These are phyloP conservation scores for Paratilapia polleni DNA, from an alignment of 2,113 vertebrate species.

Conservation along the genomic window DNA sequence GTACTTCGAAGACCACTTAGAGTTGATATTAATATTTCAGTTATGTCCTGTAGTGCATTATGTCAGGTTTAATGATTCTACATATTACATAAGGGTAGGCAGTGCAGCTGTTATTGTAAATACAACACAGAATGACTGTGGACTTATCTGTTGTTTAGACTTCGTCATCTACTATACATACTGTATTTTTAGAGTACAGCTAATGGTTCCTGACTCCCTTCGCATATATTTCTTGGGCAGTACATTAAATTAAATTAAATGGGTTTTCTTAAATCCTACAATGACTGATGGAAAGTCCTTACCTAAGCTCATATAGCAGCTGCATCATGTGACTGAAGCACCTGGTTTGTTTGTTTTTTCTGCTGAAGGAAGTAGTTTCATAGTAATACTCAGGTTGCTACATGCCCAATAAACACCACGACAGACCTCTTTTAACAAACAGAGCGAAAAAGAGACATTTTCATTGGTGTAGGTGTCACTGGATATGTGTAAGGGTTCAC, in stretches of 20 bases:
- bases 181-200: background rate
- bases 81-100: background rate
- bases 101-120: background rate
- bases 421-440: background rate
- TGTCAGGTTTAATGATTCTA: slow-evolving; percentile 2
- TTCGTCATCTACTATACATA: background rate
- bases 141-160: background rate
- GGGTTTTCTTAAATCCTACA: background rate
- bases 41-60: background rate
- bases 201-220: background rate
- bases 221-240: background rate
- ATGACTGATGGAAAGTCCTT: background rate
- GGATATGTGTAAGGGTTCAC: slow-evolving; percentile 41
- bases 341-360: background rate
- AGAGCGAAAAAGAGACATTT: background rate
- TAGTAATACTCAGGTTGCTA: background rate
- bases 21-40: background rate
- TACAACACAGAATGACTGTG: too few species aligned
- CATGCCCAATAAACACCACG: background rate
- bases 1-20: slow-evolving; percentile 5
- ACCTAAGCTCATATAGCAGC: background rate
- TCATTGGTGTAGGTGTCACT: slow-evolving; percentile 12
- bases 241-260: background rate
- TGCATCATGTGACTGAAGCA: background rate
- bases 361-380: background rate